These are phyloP conservation scores for Synaphobranchus kaupii DNA, from an alignment of 2,797 vertebrate species.

Conservation along the genomic window DNA sequence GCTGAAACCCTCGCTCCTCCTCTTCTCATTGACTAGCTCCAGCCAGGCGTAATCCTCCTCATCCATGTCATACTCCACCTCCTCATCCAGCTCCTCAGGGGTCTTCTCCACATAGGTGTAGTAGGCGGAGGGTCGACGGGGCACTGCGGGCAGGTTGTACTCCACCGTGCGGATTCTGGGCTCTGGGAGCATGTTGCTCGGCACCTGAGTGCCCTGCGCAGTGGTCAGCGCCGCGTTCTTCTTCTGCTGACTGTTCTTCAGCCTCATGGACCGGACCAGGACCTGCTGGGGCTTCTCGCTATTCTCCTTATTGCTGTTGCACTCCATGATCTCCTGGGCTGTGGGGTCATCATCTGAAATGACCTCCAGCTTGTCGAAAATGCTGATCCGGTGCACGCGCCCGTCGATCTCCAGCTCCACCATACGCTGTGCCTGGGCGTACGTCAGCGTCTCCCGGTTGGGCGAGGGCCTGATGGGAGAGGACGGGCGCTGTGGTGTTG, in stretches of 20 bases:
- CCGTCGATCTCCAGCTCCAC: conserved; percentile 98
- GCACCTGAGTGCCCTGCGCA: conserved; percentile 66
- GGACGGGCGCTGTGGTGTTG: conserved; percentile 79
- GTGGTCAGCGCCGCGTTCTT: conserved; percentile 75
- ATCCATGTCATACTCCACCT: conserved; percentile 98
- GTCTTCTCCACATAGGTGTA: conserved; percentile 91
- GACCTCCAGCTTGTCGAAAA: conserved; percentile 92
- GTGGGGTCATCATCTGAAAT: conserved; percentile 90
- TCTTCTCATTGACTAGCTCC: conserved; percentile 91
- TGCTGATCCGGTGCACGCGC: conserved; percentile 91
- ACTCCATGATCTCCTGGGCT: conserved; percentile 95
- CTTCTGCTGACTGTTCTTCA: conserved; percentile 89
- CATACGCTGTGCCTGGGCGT: conserved; percentile 96
- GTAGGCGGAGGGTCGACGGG: conserved; percentile 80
- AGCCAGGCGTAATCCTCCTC: conserved; percentile 97
- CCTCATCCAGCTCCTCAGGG: conserved; percentile 88
- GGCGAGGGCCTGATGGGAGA: conserved; percentile 96
- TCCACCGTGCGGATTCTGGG: conserved; percentile 90
- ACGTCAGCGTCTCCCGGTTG: conserved; percentile 92
- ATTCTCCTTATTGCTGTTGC: conserved; percentile 99
- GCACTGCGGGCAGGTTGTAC: conserved; percentile 92
- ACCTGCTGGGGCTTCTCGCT: conserved; percentile 86
- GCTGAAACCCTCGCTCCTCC: conserved; percentile 85
- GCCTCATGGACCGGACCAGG: conserved; percentile 86
- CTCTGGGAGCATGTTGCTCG: conserved; percentile 77